Evolutionary conservation across 2,797 vertebrate genomes (phyloP), one percentile per base, ranked within the genome.

Genomic region (Arctocebus calabarensis): DNA sequence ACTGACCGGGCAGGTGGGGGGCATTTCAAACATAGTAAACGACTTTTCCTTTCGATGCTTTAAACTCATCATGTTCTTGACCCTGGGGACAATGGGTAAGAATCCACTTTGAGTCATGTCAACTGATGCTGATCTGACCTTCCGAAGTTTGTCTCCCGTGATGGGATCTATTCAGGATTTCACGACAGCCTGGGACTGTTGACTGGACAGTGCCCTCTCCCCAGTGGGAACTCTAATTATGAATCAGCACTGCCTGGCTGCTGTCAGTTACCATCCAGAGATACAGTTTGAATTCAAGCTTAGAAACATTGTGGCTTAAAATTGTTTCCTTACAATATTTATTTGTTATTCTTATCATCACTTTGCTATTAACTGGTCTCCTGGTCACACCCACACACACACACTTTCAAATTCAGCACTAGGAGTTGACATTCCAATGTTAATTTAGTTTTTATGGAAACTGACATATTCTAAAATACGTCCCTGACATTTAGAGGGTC

Each of bases 371-470:
- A 92, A 75, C 34, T 29, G 84, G 37, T 52, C 75, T 91, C 17
- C 34, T 68, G 16, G 14, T 4, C 34, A 70, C 23, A 27, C 11
- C 14, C 43, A 40, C 37, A 37, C 11, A 27, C 2, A 84, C 59
- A 61, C 27, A 83, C 66, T 59, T 83, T 90, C 23, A 86, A 29
- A 37, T 62, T 78, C 66, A 71, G 57, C 62, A 34, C 22, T 84
- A 83, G 14, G 27, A 66, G 10, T 64, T 84, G 40, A 16, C 10
- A 59, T 90, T 55, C 34, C 64, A 75, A 55, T 43, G 17, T 68
- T 61, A 48, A 83, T 73, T 94, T 37, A 59, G 12, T 68, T 84
- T 77, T 62, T 86, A 81, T 40, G 17, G 71, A 92, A 74, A 97
- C 55, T 59, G 45, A 70, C 70, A 52, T 40, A 87, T 79, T 64